Evolutionary conservation across 2,888 invertebrate genomes (phyloP), one percentile per base, ranked within the genome.

Genomic region (Tetramorium bicarinatum): DNA sequence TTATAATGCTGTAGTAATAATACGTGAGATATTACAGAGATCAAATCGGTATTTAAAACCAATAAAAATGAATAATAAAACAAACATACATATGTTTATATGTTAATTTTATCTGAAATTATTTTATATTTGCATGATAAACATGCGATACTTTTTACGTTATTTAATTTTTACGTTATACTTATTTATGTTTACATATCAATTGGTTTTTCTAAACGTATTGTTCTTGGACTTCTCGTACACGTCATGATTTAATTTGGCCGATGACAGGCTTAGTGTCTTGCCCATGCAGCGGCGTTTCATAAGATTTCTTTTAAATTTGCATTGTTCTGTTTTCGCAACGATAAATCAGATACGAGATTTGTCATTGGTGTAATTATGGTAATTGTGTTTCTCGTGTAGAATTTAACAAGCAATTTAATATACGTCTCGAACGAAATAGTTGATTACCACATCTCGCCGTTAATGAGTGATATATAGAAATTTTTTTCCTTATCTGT

Each of bases 231-330:
- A 49, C 3, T 8, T 67, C 6, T 41, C 18, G 18, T 67, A 49
- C 9, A 52, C 21, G 21, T 71, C 52, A 52, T 34, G 21, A 52
- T 71, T 71, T 52, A 71, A 71, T 71, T 71, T 52, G 4, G 34
- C 34, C 38, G 52, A 1, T 71, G 38, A 54, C 38, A 38, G 9
- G 29, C 29, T 71, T 9, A 4, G 38, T 54, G 21, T 54, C 54
- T 38, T 52, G 34, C 34, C 52, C 21, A 71, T 21, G 15, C 34
- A 41, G 8, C 38, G 21, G 8, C 21, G 15, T 34, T 71, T 38
- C 21, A 4, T n/a, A 69, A 15, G 15, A 71, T 54, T 38, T 54
- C 15, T 54, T 71, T 15, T n/a, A 71, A 71, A 34, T 2, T 52
- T 52, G 11, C 52, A 7, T 34, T 49, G n/a, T 52, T 52, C 34